A percentile compares a stretch with the other conserved stretches of the same genome.
These are phyloP conservation scores for Adelges cooleyi DNA, from an alignment of 1,140 invertebrate genomes.

Conservation along the genomic window DNA sequence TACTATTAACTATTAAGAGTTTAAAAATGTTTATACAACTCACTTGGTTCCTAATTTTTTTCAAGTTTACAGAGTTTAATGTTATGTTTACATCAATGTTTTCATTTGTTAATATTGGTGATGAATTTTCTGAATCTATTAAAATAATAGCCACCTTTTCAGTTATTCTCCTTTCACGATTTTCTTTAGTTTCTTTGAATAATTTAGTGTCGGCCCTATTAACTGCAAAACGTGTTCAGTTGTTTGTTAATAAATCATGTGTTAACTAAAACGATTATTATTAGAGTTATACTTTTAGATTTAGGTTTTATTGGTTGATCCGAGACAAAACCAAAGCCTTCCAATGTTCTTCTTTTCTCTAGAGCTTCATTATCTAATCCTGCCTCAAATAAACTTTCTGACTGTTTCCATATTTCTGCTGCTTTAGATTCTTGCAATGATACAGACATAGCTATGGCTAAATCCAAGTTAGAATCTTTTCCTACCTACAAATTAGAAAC, in stretches of 20 bases:
- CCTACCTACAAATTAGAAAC: conserved; percentile 34
- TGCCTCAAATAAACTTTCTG: conserved; percentile 33
- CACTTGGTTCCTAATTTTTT: conserved; percentile 27
- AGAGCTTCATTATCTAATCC: conserved; percentile 31
- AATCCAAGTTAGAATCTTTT: conserved; percentile 39
- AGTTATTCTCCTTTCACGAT: conserved; percentile 40
- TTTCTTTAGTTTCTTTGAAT: conserved; percentile 39
- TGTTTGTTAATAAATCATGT: too few relatives aligned
- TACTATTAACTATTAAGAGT: too few relatives aligned
- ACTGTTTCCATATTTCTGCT: conserved; percentile 37
- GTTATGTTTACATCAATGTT: background rate
- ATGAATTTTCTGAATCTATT: conserved; percentile 34
- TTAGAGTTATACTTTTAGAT: conserved; percentile 31
- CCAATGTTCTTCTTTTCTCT: conserved; percentile 29
- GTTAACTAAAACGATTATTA: background rate
- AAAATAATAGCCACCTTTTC: conserved; percentile 42
- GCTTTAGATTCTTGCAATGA: conserved; percentile 41
- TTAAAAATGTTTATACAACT: conserved; percentile 23
- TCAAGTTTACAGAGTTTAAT: conserved; percentile 28
- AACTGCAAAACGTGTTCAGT: background rate
- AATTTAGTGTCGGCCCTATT: conserved; percentile 36
- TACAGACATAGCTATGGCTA: conserved; percentile 42
- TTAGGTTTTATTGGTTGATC: conserved; percentile 13
- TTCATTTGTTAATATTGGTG: background rate
- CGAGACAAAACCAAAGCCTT: conserved; percentile 30